Base-by-base conservation (phyloP, 1,140 invertebrate genomes). In the Heliconius hewitsoni region DNA sequence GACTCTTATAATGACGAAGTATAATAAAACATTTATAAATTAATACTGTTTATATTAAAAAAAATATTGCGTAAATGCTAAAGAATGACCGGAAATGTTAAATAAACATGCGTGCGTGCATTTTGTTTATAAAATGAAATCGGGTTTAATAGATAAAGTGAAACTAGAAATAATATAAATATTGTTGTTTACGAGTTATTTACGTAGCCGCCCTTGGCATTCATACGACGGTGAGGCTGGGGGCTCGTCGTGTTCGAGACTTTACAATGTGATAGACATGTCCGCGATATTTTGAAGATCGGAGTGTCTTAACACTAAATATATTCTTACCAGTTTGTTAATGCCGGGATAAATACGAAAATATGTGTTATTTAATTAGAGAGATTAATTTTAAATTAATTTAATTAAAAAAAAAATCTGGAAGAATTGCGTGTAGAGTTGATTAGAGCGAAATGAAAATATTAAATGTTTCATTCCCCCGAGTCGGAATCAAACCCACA, bases 121-220 rank as follows among this genome's bases (percentile, higher is more conserved):
- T 23, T 60, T 23, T 60, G 55, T 60, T 60, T 60, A 60, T 60
- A 27, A 60, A 60, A 19, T 23, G n/a, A 60, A 60, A 60, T 60
- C 55, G n/a, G 8, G 55, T 60, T 57, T 60, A 60, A 60, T 66
- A 66, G 23, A 30, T 66, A 66, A 30, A 66, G 60, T 66, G 60
- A 16, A 66, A 34, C 73, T 52, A 74, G 50, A 52, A 55, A 46
- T 74, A 55, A 55, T 74, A 52, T 55, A 74, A 60, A 57, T 60
- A 76, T 71, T 71, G 74, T 60, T 76, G 74, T 76, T 76, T 76
- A 46, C n/a, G 57, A 76, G 57, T 1, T 71, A 76, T 71, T 76
- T 50, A 76, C 74, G 74, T 66, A 46, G 74, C 37, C 55, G 83
- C 78, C 86, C 86, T 87, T 87, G 86, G 81, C 86, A 87, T 87